Conservation (phyloP, 2,797 vertebrate species). For the Allobates femoralis region DNA sequence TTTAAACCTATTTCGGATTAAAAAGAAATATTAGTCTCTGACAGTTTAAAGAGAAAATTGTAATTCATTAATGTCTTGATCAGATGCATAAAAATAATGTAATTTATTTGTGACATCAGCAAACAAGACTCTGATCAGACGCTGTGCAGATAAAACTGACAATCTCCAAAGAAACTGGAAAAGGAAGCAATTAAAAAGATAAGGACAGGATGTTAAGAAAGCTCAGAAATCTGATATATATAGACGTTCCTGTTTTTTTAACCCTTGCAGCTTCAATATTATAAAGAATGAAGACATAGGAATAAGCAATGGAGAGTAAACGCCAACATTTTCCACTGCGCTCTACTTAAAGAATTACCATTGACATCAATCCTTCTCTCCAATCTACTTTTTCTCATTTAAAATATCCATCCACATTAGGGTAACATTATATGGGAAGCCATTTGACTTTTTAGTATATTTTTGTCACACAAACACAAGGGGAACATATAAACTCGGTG, state of each 20-base stretch:
- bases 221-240: conserved; percentile 1
- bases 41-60: not conserved
- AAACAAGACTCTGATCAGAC: not conserved
- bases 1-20: not conserved
- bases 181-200: conserved; percentile 49
- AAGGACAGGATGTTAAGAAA: conserved; percentile 31
- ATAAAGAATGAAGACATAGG: not conserved
- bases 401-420: no score
- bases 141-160: not conserved
- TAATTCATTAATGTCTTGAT: not conserved
- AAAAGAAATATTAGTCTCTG: not conserved
- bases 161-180: conserved; percentile 29
- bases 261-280: not conserved
- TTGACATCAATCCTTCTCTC: no score
- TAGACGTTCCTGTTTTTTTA: not conserved
- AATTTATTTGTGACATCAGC: conserved; percentile 15
- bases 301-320: not conserved
- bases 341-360: no score
- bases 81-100: not conserved
- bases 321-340: no score
- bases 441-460: no score
- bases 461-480: no score
- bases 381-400: no score
- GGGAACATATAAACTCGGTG: no score
- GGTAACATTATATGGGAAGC: no score